phyloP scores from a whole-genome alignment of 2,797 vertebrate genomes.

The Epinephelus coioides region DNA sequence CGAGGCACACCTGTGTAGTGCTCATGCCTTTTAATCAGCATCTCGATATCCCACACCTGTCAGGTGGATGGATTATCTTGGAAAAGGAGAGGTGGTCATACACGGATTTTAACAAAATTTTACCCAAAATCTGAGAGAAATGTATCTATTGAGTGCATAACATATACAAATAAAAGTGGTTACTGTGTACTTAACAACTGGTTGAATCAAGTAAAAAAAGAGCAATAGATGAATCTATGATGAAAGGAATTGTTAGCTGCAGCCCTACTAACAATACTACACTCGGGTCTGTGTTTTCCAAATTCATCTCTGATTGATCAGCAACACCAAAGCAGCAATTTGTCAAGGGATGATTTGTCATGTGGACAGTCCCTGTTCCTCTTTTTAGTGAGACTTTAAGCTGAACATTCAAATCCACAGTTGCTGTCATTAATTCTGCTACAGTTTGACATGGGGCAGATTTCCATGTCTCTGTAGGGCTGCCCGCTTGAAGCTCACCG shows the following conservation, averaged over 20 bases:
- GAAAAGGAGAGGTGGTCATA: no score
- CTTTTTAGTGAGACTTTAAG: slow-evolving; percentile 16
- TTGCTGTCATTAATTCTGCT: slow-evolving; percentile 59
- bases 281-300: not conserved
- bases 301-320: not conserved
- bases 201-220: no score
- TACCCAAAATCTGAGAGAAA: no score
- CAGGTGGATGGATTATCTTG: no score
- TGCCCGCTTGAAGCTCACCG: slow-evolving; percentile 39
- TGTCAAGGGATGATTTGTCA: slow-evolving; percentile 21
- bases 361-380: not conserved
- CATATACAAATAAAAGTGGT: no score
- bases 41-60: no score
- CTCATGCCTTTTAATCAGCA: no score
- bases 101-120: no score
- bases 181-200: no score
- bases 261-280: not conserved
- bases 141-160: no score
- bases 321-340: not conserved
- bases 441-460: slow-evolving; percentile 62
- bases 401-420: slow-evolving; percentile 34
- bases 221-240: not conserved
- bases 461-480: slow-evolving; percentile 53
- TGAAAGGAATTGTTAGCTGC: no score
- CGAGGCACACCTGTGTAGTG: no score